phyloP scores from a whole-genome alignment of 2,888 invertebrate genomes.

The Ceratothoa steindachneri region DNA sequence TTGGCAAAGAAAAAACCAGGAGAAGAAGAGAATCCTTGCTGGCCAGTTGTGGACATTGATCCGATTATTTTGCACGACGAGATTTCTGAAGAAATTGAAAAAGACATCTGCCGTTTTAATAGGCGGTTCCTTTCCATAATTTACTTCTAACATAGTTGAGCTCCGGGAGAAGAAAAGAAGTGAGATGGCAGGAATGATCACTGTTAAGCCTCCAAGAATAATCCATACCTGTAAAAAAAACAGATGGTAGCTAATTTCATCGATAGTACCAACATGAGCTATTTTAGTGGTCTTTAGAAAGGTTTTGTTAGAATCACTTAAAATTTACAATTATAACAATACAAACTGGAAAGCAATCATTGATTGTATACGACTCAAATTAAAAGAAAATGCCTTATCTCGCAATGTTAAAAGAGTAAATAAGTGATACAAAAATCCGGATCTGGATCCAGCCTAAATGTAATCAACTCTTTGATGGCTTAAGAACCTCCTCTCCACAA shows the following conservation, averaged over 20 bases:
- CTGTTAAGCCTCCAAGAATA: neutral
- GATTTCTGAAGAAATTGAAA: conserved; percentile 9
- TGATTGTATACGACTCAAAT: too few relatives aligned
- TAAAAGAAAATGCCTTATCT: too few relatives aligned
- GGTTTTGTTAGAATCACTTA: too few relatives aligned
- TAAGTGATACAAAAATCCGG: too few relatives aligned
- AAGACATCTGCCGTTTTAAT: neutral
- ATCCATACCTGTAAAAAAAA: conserved; percentile 13
- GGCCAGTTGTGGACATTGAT: neutral
- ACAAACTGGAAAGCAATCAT: too few relatives aligned
- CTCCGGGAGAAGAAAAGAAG: neutral
- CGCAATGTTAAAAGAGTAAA: too few relatives aligned
- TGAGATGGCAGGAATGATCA: neutral
- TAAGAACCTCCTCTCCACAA: too few relatives aligned
- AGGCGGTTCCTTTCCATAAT: neutral
- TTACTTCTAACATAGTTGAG: neutral
- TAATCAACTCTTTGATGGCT: too few relatives aligned
- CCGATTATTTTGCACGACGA: neutral
- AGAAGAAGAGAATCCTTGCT: neutral
- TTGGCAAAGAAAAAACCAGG: neutral
- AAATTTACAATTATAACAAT: too few relatives aligned
- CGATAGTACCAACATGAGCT: neutral
- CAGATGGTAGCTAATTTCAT: neutral
- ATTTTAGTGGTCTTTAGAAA: too few relatives aligned
- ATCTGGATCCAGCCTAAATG: too few relatives aligned